phyloP scores from a whole-genome alignment of 2,797 vertebrate genomes.

The Cossypha heuglini region DNA sequence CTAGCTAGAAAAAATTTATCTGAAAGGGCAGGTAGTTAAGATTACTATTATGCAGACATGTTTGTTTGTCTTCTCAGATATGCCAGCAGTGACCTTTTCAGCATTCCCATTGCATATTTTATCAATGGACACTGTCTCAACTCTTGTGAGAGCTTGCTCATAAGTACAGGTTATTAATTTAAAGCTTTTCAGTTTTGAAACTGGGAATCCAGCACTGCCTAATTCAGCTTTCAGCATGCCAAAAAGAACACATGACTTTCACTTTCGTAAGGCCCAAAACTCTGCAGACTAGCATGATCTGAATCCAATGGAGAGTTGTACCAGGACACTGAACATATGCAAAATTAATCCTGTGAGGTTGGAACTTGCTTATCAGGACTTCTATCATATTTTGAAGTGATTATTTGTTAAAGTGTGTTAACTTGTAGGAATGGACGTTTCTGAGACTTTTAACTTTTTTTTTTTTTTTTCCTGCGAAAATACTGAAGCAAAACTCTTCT shows the following conservation, averaged over 20 bases:
- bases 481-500: background rate
- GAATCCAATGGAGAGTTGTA: background rate
- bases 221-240: background rate
- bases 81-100: background rate
- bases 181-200: background rate
- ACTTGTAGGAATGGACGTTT: background rate
- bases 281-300: background rate
- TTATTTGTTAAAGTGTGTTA: background rate
- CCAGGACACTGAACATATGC: accelerated
- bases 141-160: background rate
- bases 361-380: background rate
- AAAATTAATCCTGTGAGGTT: background rate
- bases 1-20: background rate
- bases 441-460: background rate
- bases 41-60: background rate
- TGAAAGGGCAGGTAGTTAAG: background rate
- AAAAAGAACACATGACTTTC: background rate
- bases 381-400: background rate
- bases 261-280: background rate
- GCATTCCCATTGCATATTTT: background rate
- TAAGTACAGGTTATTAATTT: background rate
- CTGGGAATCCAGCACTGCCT: background rate
- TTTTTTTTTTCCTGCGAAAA: background rate
- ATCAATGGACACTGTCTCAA: background rate
- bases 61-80: background rate